These are phyloP conservation scores for Prunella himalayana DNA, from an alignment of 2,113 vertebrate genomes.

Conservation along the genomic window DNA sequence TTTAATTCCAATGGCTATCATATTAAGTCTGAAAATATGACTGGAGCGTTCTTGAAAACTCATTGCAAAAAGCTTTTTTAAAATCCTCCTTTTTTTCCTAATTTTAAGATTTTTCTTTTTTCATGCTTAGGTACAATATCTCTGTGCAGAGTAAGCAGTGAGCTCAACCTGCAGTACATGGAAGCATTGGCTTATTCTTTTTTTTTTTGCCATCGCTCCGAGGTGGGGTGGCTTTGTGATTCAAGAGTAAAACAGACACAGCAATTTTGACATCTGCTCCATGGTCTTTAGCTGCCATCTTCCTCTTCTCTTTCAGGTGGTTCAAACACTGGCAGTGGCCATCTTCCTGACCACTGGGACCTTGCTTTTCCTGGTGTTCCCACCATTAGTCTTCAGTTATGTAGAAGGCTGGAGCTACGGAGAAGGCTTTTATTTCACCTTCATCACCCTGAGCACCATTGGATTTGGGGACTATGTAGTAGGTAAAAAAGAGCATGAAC, in stretches of 20 bases:
- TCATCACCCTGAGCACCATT: slow-evolving; percentile 85
- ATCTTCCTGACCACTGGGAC: slow-evolving; percentile 81
- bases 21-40: neutral
- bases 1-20: neutral
- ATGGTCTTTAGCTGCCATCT: neutral
- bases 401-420: slow-evolving; percentile 82
- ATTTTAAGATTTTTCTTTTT: neutral
- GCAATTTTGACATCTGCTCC: neutral
- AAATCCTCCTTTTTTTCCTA: neutral
- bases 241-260: neutral
- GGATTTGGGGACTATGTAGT: slow-evolving; percentile 85
- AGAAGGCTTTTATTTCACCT: slow-evolving; percentile 85
- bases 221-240: neutral
- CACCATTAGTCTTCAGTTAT: slow-evolving; percentile 86
- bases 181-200: neutral
- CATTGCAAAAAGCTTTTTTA: neutral
- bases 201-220: neutral
- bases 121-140: neutral
- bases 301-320: slow-evolving; percentile 49
- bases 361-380: slow-evolving; percentile 83
- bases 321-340: slow-evolving; percentile 77
- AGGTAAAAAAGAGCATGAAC: slow-evolving; percentile 62
- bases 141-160: neutral
- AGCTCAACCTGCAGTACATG: neutral
- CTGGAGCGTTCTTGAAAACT: neutral